A percentile compares a stretch with the other conserved stretches of the same genome.
Conservation (phyloP, 1,140 invertebrate species). For the Zaprionus ornatus region DNA sequence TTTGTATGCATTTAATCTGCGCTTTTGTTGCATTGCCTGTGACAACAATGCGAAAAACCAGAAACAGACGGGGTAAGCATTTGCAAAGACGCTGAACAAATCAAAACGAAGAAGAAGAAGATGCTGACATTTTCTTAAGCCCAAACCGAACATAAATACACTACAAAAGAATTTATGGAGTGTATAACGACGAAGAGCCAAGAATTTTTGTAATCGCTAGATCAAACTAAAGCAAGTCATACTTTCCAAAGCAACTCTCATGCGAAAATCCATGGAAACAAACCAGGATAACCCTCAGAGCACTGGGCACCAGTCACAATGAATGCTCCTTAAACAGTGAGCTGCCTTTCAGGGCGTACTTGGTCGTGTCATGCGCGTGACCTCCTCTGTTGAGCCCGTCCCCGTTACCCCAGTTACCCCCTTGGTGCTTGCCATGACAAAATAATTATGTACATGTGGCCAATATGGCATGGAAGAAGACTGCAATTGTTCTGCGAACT, state of each 20-base stretch:
- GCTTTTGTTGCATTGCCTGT: constrained; percentile 31
- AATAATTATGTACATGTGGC: constrained; percentile 50
- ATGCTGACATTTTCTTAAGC: not conserved
- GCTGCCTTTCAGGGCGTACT: constrained; percentile 7
- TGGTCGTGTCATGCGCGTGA: constrained; percentile 37
- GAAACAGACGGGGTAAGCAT: not conserved
- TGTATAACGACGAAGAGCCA: not conserved
- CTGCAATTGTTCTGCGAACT: constrained; percentile 25
- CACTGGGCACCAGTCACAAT: constrained; percentile 14
- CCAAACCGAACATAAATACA: not conserved
- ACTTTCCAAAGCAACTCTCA: not conserved
- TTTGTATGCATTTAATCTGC: constrained; percentile 38
- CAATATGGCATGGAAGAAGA: constrained; percentile 24
- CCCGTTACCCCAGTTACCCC: not conserved
- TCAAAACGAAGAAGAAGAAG: not conserved
- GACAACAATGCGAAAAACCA: not conserved
- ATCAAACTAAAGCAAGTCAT: not conserved
- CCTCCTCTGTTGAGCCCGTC: constrained; percentile 2
- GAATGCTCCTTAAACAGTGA: constrained; percentile 7
- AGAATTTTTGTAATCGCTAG: not conserved
- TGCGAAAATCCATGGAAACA: not conserved
- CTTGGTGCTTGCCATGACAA: not conserved
- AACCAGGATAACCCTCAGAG: not conserved
- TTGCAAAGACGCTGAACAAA: not conserved
- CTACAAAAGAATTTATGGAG: not conserved